Base-by-base conservation (phyloP, 2,888 invertebrate genomes). In the Diarsia mendica region DNA sequence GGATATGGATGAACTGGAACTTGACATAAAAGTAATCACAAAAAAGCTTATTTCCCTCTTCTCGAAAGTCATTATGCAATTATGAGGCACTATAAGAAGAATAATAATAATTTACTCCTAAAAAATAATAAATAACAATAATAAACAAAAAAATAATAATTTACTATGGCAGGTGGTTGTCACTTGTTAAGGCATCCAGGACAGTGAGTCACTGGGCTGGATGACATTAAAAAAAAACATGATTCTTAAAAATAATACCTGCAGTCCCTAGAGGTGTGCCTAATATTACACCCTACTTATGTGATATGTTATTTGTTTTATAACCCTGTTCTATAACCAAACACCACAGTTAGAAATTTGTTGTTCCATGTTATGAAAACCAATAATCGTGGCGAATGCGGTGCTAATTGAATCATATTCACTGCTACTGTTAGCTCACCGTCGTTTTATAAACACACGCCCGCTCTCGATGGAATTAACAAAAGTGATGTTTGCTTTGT, bases 401-500 rank as follows among this genome's bases (percentile, higher is more conserved):
- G 39, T 33, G 58, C 83, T 87, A 88, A 88, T 85, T 88, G 87
- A 85, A 82, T 84, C 70, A 77, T 74, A 80, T 83, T 64, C 75
- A 78, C 72, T 81, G 80, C 73, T 70, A 79, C 74, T 81, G 81
- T 73, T 74, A 69, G 76, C 81, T 28, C 60, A 70, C 33, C 65
- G n/a, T 33, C 64, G 64, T 81, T 84, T 81, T 82, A 80, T 84
- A 77, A 76, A 84, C 80, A 78, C 65, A 66, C 68, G 46, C 53
- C 48, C 58, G 55, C 55, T 77, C 33, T 67, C 72, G 51, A 77
- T 71, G 77, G 73, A 85, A 87, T 88, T 85, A 88, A 83, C 83
- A 67, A 85, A 88, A 88, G 85, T 83, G 73, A 80, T 87, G 80
- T 88, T 87, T 87, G 82, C 71, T 49, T 77, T 87, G 81, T 77